A percentile compares a stretch with the other conserved stretches of the same genome.
Conservation (phyloP, 2,113 vertebrate genomes). For the Ceuthmochares aereus region DNA sequence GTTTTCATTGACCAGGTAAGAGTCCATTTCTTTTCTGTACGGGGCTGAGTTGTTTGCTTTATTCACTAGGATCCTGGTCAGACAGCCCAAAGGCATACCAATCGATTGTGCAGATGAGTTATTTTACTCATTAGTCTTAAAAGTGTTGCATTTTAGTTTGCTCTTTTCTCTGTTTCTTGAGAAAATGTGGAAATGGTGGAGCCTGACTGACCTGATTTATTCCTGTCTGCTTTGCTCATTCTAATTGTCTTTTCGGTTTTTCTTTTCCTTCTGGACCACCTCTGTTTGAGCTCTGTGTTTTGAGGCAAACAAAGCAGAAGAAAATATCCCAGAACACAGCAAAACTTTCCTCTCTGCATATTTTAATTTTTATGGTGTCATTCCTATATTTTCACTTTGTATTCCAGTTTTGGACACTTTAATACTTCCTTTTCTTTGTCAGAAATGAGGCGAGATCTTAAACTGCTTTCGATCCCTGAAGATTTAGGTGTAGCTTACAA, state of each 20-base stretch:
- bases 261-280: not conserved
- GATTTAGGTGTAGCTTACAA: not conserved
- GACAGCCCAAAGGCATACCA: not conserved
- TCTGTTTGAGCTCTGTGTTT: not conserved
- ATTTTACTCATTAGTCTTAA: not conserved
- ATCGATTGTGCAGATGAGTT: not conserved
- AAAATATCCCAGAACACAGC: not conserved
- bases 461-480: not conserved
- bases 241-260: not conserved
- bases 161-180: not conserved
- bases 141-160: not conserved
- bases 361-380: not conserved
- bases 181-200: not conserved
- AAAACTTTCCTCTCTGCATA: not conserved
- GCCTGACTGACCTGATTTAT: not conserved
- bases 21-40: not conserved
- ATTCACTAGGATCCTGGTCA: not conserved
- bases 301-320: not conserved
- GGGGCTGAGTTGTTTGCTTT: not conserved
- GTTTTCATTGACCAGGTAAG: not conserved
- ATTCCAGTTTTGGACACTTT: not conserved
- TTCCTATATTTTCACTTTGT: not conserved
- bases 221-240: not conserved
- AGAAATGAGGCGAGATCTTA: not conserved
- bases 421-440: not conserved